Percentiles rank a stretch among this genome's conserved stretches.
Conservation (phyloP, 2,888 invertebrate genomes). For the Cerastis rubricosa region DNA sequence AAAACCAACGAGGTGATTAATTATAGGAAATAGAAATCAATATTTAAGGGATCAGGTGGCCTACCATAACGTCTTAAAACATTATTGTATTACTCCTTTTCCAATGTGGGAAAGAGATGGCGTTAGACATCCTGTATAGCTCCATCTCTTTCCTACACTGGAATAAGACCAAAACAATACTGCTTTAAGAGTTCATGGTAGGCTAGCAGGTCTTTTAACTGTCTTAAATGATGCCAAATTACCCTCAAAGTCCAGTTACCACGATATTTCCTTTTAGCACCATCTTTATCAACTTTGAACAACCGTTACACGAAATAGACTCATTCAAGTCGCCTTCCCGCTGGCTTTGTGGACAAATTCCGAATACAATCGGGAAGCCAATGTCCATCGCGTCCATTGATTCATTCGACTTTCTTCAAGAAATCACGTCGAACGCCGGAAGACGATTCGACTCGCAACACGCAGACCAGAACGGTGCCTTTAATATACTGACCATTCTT, state of each 20-base stretch:
- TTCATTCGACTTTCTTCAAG: slow-evolving; percentile 88
- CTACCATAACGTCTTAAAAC: no score
- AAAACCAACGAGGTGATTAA: not conserved
- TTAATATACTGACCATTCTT: slow-evolving; percentile 77
- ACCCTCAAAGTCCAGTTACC: not conserved
- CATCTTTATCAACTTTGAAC: not conserved
- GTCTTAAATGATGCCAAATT: not conserved
- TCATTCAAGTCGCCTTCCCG: slow-evolving; percentile 52
- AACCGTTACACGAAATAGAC: slow-evolving; percentile 45
- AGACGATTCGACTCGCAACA: slow-evolving; percentile 88
- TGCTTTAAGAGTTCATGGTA: no score
- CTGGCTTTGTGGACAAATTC: slow-evolving; percentile 68
- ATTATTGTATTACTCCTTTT: no score
- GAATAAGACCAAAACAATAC: no score
- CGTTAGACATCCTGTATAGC: no score
- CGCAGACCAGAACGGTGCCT: slow-evolving; percentile 84
- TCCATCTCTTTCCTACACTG: no score
- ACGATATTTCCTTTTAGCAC: not conserved
- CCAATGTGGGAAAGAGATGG: no score
- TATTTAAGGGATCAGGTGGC: no score
- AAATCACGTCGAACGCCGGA: slow-evolving; percentile 90
- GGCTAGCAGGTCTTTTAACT: not conserved
- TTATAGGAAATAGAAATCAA: not conserved
- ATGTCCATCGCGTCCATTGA: slow-evolving; percentile 88
- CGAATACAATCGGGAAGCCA: slow-evolving; percentile 84